Percentiles rank a stretch among this genome's conserved stretches.
These are phyloP conservation scores for Brachyistius frenatus DNA, from an alignment of 2,113 vertebrate genomes.

Conservation along the genomic window DNA sequence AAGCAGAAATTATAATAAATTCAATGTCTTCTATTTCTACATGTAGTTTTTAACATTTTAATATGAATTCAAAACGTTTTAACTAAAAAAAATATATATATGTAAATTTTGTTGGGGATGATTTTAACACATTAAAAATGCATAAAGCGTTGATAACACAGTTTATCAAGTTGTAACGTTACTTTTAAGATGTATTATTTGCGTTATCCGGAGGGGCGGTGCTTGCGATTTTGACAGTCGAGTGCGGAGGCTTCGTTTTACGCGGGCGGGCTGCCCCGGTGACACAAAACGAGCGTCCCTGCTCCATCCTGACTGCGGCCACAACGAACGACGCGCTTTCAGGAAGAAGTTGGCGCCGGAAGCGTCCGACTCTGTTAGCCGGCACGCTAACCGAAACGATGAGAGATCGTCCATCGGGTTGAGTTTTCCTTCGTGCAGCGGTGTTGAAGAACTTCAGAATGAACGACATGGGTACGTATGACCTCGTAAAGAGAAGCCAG, in stretches of 20 bases:
- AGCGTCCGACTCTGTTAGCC: conserved; percentile 57
- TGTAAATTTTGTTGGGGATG: too few relatives aligned
- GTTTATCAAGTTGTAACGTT: too few relatives aligned
- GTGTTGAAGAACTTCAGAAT: conserved; percentile 37
- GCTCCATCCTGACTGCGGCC: neutral
- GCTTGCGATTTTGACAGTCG: neutral
- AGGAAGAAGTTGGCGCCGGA: conserved; percentile 84
- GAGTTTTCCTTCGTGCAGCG: neutral
- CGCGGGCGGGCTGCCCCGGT: conserved; percentile 30
- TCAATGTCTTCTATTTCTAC: too few relatives aligned
- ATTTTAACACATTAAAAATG: too few relatives aligned
- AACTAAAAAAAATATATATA: too few relatives aligned
- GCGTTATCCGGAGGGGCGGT: conserved; percentile 7
- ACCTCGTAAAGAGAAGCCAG: neutral
- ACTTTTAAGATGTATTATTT: neutral
- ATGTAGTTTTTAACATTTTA: too few relatives aligned
- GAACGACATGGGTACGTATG: conserved; percentile 78
- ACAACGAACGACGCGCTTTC: conserved; percentile 70
- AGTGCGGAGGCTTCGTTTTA: accelerated
- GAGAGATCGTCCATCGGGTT: conserved; percentile 7
- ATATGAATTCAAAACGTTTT: too few relatives aligned
- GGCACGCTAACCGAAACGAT: conserved; percentile 57
- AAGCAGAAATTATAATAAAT: too few relatives aligned
- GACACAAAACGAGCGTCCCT: conserved; percentile 45
- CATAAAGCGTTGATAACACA: too few relatives aligned